phyloP scores from a whole-genome alignment of 2,888 invertebrate species.

The Drosophila rubida region DNA sequence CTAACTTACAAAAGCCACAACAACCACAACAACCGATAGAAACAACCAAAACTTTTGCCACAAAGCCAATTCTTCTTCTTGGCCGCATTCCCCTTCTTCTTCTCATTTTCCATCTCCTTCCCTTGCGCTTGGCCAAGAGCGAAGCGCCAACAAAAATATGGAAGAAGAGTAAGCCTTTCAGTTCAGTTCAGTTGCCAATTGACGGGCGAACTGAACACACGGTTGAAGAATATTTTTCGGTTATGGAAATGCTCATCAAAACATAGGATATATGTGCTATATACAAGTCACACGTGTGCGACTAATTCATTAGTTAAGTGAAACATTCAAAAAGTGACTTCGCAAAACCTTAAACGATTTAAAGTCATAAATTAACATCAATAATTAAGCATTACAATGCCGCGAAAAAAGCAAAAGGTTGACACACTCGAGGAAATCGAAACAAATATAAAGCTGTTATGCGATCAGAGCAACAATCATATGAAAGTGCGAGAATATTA shows the following conservation, averaged over 20 bases:
- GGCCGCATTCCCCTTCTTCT: neutral
- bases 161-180: constrained; percentile 34
- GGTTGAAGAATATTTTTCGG: constrained; percentile 14
- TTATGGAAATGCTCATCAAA: neutral
- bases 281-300: neutral
- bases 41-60: constrained; percentile 41
- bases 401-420: constrained; percentile 80
- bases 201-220: constrained; percentile 50
- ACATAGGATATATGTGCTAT: neutral
- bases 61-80: constrained; percentile 13
- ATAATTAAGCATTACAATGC: constrained; percentile 60
- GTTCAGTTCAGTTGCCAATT: constrained; percentile 58
- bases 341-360: neutral
- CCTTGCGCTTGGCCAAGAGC: constrained; percentile 9
- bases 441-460: constrained; percentile 88
- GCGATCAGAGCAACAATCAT: constrained; percentile 92
- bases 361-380: neutral
- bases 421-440: constrained; percentile 85
- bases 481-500: constrained; percentile 90
- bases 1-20: constrained; percentile 50
- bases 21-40: constrained; percentile 38
- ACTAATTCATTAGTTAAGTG: neutral
- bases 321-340: neutral
- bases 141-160: constrained; percentile 36
- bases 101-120: neutral